Evolutionary conservation across 2,113 vertebrate species (phyloP).

Genomic region (Trematocara nigrifrons): DNA sequence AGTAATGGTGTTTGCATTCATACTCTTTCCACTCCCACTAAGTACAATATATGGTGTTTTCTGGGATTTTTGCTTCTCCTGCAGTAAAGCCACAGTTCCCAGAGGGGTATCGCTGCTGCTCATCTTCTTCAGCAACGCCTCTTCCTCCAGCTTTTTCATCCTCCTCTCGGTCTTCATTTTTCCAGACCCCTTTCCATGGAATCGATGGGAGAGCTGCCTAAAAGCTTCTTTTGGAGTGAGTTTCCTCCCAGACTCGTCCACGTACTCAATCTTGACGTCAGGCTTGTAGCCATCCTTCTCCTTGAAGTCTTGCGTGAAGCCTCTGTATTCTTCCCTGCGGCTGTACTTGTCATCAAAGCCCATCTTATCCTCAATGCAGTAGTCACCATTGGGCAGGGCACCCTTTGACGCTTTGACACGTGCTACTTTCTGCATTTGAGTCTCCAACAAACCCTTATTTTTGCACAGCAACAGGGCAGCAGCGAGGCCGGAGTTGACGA

Average conservation of each 20-base stretch:
- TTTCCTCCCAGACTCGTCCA: constrained; percentile 87
- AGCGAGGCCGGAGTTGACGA: constrained; percentile 83
- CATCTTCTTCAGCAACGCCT: constrained; percentile 92
- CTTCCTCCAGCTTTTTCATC: constrained; percentile 92
- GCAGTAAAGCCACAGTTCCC: constrained; percentile 87
- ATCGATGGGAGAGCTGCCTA: constrained; percentile 88
- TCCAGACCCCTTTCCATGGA: constrained; percentile 89
- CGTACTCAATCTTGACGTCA: constrained; percentile 89
- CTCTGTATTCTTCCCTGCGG: constrained; percentile 85
- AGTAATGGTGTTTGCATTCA: constrained; percentile 32
- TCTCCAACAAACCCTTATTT: constrained; percentile 89
- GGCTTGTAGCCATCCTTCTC: constrained; percentile 85
- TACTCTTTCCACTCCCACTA: constrained; percentile 63
- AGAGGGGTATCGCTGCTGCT: constrained; percentile 91
- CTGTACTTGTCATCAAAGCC: constrained; percentile 91
- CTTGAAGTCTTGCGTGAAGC: constrained; percentile 92
- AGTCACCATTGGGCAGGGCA: constrained; percentile 80
- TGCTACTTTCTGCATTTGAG: constrained; percentile 85
- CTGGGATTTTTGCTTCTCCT: constrained; percentile 94
- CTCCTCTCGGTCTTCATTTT: constrained; percentile 92
- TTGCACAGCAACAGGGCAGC: constrained; percentile 83
- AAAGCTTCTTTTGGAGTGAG: constrained; percentile 91
- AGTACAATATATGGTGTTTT: constrained; percentile 92
- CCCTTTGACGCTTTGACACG: constrained; percentile 79
- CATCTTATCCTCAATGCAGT: constrained; percentile 94